Percentiles rank a stretch among this genome's conserved stretches.
phyloP scores from a whole-genome alignment of 2,888 invertebrate genomes.

The Crepidodera aurea region DNA sequence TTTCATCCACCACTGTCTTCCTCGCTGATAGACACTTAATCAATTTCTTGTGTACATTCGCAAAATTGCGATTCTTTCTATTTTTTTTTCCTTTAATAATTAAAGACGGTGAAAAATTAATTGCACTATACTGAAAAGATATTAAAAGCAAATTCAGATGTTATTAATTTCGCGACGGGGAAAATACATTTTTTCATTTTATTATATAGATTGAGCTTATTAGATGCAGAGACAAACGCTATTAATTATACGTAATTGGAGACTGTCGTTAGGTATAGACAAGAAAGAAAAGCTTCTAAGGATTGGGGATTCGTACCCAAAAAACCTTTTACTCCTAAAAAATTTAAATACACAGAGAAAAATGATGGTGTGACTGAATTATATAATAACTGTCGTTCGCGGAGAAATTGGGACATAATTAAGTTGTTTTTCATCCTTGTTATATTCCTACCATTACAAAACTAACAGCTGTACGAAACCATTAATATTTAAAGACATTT shows the following conservation, averaged over 20 bases:
- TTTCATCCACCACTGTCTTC: constrained; percentile 19
- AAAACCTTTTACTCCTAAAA: too few relatives aligned
- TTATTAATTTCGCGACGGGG: constrained; percentile 30
- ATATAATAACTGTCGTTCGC: too few relatives aligned
- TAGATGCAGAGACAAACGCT: constrained; percentile 18
- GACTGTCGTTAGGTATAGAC: not conserved
- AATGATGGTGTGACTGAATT: too few relatives aligned
- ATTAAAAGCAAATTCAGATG: constrained; percentile 38
- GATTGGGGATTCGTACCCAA: too few relatives aligned
- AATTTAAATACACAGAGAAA: too few relatives aligned
- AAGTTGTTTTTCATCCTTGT: too few relatives aligned
- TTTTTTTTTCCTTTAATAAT: constrained; percentile 42
- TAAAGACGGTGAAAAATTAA: constrained; percentile 42
- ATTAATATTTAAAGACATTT: too few relatives aligned
- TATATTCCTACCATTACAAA: too few relatives aligned
- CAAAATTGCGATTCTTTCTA: constrained; percentile 41
- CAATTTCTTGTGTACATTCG: constrained; percentile 45
- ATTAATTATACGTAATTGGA: constrained; percentile 28
- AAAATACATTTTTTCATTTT: constrained; percentile 28
- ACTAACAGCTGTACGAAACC: too few relatives aligned
- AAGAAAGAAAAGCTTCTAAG: not conserved
- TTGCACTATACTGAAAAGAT: constrained; percentile 41
- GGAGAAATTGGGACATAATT: too few relatives aligned
- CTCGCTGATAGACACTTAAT: constrained; percentile 38
- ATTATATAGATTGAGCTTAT: constrained; percentile 30